Conservation (phyloP, 2,888 invertebrate species). For the Euplexia lucipara region DNA sequence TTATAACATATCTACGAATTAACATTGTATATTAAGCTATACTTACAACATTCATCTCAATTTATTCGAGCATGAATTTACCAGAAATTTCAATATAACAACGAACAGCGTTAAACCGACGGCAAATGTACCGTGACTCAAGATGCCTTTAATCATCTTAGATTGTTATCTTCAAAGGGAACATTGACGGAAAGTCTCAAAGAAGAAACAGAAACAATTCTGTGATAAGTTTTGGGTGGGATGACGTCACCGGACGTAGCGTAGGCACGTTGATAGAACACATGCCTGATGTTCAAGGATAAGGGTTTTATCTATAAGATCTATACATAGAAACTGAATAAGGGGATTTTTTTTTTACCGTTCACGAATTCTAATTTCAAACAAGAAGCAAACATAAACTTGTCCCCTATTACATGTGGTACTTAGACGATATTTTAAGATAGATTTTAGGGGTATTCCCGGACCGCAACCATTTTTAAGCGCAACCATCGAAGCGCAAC, state of each 20-base stretch:
- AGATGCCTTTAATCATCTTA: conserved; percentile 47
- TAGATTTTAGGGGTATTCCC: too few species aligned
- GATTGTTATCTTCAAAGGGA: conserved; percentile 52
- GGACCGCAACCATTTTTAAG: too few species aligned
- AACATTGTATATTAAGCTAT: not conserved
- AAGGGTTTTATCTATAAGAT: conserved; percentile 1
- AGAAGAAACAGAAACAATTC: conserved; percentile 47
- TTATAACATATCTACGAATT: not conserved
- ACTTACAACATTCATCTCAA: conserved; percentile 9
- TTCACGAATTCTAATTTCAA: too few species aligned
- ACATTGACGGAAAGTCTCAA: conserved; percentile 34
- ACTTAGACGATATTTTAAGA: too few species aligned
- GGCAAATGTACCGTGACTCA: conserved; percentile 47
- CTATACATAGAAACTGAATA: too few species aligned
- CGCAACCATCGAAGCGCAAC: too few species aligned
- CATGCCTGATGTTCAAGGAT: conserved; percentile 22
- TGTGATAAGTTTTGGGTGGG: conserved; percentile 23
- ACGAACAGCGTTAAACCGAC: conserved; percentile 9
- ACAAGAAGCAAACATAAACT: too few species aligned
- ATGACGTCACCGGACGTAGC: conserved; percentile 20
- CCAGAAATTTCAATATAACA: conserved; percentile 23
- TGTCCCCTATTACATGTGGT: too few species aligned
- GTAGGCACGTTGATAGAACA: not conserved
- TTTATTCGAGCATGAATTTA: conserved; percentile 37
- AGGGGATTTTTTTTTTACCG: too few species aligned